Conservation (phyloP, 2,888 invertebrate species). For the Chaetogeoica ovagalla region DNA sequence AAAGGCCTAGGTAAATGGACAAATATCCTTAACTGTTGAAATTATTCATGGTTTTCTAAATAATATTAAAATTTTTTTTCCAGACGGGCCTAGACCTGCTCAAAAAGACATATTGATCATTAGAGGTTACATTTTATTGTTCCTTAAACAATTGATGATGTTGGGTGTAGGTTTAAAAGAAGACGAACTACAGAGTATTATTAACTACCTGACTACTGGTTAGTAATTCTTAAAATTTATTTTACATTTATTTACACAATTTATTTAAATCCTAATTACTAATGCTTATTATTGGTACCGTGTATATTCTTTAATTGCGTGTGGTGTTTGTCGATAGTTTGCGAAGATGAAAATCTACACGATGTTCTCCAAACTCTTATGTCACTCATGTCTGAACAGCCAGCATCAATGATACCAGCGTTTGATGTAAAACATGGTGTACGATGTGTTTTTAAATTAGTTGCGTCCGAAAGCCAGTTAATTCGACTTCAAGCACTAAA, state of each 20-base stretch:
- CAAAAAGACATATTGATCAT: slow-evolving; percentile 93
- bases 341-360: slow-evolving; percentile 91
- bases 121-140: slow-evolving; percentile 90
- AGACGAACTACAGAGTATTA: slow-evolving; percentile 96
- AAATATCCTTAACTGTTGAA: neutral
- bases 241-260: no score
- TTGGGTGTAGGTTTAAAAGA: slow-evolving; percentile 96
- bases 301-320: neutral
- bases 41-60: neutral
- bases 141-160: slow-evolving; percentile 94
- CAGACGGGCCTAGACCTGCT: slow-evolving; percentile 91
- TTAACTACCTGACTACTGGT: slow-evolving; percentile 91
- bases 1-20: slow-evolving; percentile 82
- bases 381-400: slow-evolving; percentile 96
- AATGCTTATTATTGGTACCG: neutral
- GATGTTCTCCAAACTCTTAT: slow-evolving; percentile 97
- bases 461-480: slow-evolving; percentile 93
- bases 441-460: slow-evolving; percentile 92
- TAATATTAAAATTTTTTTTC: slow-evolving; percentile 57
- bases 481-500: slow-evolving; percentile 95
- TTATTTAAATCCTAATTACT: neutral
- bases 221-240: neutral
- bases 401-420: slow-evolving; percentile 97
- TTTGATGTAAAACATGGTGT: slow-evolving; percentile 97
- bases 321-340: slow-evolving; percentile 60